These are phyloP conservation scores for Nothobranchius furzeri DNA, from an alignment of 2,113 vertebrate species.

Conservation along the genomic window DNA sequence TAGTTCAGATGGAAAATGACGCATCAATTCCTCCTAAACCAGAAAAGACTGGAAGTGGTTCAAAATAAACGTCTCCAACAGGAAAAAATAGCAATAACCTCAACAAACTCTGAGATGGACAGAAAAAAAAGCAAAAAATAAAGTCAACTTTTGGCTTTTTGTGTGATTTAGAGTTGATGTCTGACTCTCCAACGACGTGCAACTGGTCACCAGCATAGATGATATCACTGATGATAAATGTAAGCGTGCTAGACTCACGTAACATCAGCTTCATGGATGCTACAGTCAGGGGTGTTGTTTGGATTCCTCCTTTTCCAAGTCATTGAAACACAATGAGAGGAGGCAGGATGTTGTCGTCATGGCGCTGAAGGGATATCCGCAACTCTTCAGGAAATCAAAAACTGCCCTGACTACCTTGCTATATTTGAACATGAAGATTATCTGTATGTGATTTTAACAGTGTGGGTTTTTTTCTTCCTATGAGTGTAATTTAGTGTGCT, in stretches of 20 bases:
- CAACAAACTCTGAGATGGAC: not conserved
- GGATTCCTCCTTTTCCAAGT: constrained; percentile 36
- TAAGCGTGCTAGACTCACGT: constrained; percentile 12
- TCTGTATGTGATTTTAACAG: not conserved
- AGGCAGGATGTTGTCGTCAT: constrained; percentile 62
- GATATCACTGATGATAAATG: constrained; percentile 21
- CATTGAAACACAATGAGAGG: constrained; percentile 52
- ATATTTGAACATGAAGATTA: constrained; percentile 14
- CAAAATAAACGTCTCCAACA: constrained; percentile 31
- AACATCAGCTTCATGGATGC: constrained; percentile 32
- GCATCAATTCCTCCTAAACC: constrained; percentile 1
- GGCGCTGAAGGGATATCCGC: constrained; percentile 56
- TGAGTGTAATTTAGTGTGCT: constrained; percentile 24
- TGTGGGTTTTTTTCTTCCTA: not conserved
- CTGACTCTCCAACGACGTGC: too few relatives aligned
- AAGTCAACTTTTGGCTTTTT: constrained; percentile 1
- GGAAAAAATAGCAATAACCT: not conserved
- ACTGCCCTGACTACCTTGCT: constrained; percentile 8
- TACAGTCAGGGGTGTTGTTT: constrained; percentile 38
- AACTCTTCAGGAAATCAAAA: constrained; percentile 60
- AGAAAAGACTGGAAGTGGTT: constrained; percentile 43
- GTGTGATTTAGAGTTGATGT: not conserved
- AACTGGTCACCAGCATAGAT: constrained; percentile 5
- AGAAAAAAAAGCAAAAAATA: not conserved
- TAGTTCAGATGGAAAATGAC: constrained; percentile 37